Conservation (phyloP, 1,140 invertebrate species). For the Cataglyphis hispanica region DNA sequence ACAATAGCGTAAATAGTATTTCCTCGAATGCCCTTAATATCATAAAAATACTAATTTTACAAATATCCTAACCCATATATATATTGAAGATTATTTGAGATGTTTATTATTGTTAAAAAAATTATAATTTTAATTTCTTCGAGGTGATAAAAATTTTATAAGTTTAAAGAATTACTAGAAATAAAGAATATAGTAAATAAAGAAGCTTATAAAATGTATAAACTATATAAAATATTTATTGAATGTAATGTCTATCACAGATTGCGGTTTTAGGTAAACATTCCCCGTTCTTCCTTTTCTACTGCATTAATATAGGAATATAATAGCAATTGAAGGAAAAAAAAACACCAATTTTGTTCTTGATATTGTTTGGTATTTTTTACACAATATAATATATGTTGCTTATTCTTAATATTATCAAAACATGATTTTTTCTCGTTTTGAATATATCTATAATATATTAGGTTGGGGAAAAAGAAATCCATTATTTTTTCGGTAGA, state of each 20-base stretch:
- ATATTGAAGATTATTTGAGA: no score
- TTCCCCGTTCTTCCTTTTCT: not conserved
- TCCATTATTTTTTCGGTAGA: no score
- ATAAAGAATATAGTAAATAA: conserved; percentile 48
- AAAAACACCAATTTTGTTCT: conserved; percentile 52
- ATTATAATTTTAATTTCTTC: not conserved
- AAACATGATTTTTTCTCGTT: conserved; percentile 11
- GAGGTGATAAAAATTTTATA: not conserved
- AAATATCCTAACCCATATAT: no score
- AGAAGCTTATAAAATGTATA: conserved; percentile 56
- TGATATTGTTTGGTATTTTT: conserved; percentile 48
- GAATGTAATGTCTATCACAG: conserved; percentile 73
- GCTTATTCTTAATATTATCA: conserved; percentile 37
- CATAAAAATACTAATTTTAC: no score
- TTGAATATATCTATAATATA: not conserved
- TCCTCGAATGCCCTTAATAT: no score
- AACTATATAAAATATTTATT: conserved; percentile 66
- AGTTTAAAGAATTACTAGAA: not conserved
- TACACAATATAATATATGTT: conserved; percentile 30
- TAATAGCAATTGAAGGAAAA: conserved; percentile 35
- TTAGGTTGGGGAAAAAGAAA: no score
- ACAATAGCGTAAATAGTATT: no score
- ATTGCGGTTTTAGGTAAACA: conserved; percentile 66
- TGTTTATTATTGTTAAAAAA: conserved; percentile 9
- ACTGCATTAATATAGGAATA: conserved; percentile 55